phyloP scores from a whole-genome alignment of 2,113 vertebrate genomes.

The Megaleporinus macrocephalus region DNA sequence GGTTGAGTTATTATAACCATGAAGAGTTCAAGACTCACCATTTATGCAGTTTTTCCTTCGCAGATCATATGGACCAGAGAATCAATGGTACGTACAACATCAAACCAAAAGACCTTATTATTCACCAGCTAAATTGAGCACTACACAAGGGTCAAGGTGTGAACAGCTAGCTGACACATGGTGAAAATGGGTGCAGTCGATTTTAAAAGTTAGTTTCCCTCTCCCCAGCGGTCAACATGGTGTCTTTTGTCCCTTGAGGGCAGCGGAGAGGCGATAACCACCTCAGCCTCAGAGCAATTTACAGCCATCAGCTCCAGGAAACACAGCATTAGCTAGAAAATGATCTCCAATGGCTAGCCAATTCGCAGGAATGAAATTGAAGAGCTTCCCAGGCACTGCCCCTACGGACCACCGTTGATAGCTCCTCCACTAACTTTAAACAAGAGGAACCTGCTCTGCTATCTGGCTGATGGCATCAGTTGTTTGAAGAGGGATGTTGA shows the following conservation, averaged over 20 bases:
- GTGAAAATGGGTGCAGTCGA: neutral
- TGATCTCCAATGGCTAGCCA: slow-evolving; percentile 53
- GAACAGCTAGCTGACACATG: neutral
- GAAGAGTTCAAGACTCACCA: too few relatives aligned
- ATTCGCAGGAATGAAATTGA: slow-evolving; percentile 57
- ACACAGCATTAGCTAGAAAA: slow-evolving; percentile 56
- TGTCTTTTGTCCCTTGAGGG: slow-evolving; percentile 28
- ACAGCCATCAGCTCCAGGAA: slow-evolving; percentile 55
- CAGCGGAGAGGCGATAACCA: slow-evolving; percentile 38
- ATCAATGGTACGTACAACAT: too few relatives aligned
- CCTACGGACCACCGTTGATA: slow-evolving; percentile 20
- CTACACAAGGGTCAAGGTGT: neutral
- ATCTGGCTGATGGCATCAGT: slow-evolving; percentile 27
- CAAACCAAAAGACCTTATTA: neutral
- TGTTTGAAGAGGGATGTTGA: slow-evolving; percentile 26
- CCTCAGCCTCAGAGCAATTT: slow-evolving; percentile 54
- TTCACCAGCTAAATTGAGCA: neutral
- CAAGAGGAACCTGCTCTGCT: neutral
- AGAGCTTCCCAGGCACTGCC: slow-evolving; percentile 32
- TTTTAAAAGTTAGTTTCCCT: slow-evolving; percentile 18
- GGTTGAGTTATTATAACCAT: too few relatives aligned
- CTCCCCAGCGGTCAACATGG: slow-evolving; percentile 1
- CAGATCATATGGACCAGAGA: too few relatives aligned
- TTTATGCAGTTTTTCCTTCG: too few relatives aligned
- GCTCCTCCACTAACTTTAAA: slow-evolving; percentile 11